Evolutionary conservation across 2,888 invertebrate species (phyloP).

Genomic region (Ectropis crepuscularia): DNA sequence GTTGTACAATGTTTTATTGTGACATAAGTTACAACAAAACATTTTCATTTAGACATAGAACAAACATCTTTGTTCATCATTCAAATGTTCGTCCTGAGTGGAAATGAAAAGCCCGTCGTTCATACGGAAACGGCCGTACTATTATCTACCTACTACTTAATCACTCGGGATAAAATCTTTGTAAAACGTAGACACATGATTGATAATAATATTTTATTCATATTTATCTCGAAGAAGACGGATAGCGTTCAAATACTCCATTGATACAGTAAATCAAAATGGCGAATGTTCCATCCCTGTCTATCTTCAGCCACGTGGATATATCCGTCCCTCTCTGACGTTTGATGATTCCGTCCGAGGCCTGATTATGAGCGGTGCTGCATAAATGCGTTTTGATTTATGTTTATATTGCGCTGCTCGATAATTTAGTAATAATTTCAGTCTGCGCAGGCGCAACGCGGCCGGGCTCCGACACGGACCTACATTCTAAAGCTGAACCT

Average conservation of each 20-base stretch:
- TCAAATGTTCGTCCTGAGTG: too few species aligned
- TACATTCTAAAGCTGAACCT: constrained; percentile 35
- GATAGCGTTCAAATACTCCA: constrained; percentile 61
- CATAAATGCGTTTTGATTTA: constrained; percentile 69
- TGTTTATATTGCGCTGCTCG: constrained; percentile 52
- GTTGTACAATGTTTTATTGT: too few species aligned
- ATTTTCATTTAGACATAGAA: too few species aligned
- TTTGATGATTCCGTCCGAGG: constrained; percentile 56
- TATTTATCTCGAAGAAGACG: constrained; percentile 45
- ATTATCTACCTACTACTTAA: too few species aligned
- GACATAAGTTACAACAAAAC: too few species aligned
- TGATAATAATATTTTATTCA: neutral
- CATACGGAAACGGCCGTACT: too few species aligned
- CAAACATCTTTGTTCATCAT: too few species aligned
- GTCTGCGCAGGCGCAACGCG: constrained; percentile 39
- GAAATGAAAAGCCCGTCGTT: too few species aligned
- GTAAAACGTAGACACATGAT: too few species aligned
- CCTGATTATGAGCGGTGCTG: constrained; percentile 59
- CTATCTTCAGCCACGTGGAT: constrained; percentile 18
- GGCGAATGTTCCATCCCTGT: constrained; percentile 48
- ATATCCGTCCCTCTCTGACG: constrained; percentile 46
- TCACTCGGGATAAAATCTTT: too few species aligned
- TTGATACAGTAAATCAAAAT: constrained; percentile 67
- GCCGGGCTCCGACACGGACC: constrained; percentile 4
- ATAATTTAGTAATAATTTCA: constrained; percentile 38